Base-by-base conservation (phyloP, 2,797 vertebrate species). In the Hoplostethus atlanticus region DNA sequence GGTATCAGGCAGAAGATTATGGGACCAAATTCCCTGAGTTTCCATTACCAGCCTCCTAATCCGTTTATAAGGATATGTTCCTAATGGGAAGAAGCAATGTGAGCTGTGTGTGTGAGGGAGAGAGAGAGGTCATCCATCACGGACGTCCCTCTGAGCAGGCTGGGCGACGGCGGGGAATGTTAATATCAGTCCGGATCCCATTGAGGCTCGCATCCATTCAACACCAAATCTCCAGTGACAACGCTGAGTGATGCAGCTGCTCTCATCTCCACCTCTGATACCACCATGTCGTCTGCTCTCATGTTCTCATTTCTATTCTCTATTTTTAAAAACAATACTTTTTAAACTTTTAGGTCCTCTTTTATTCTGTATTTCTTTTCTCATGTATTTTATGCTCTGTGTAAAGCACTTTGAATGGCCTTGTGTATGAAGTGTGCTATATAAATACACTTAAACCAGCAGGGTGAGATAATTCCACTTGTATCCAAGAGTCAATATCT, bases 21-120 rank as follows among this genome's bases (percentile, higher is more conserved):
- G 64, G 72, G 58, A 50, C 47, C 48, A 4, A 68, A 70, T 84
- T 77, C 44, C 50, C 68, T 0, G 61, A 47, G 69, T 85, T 86
- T 85, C 89, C 84, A 88, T 93, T 86, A 86, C 74, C 34, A 5
- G 72, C 63, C 71, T 76, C 83, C 85, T 89, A 87, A 92, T 90
- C 87, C 60, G 40, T 84, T 86, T 87, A 76, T 87, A 80, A 77
- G 80, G 83, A 83, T 83, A 68, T 68, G 71, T 71, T 81, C 71
- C 83, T 86, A 83, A 91, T 87, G 84, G 80, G 77, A 72, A 44
- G 46, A 79, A 54, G 76, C 65, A 7, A 51, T 0, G 50, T 66
- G 78, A 40, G 60, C 38, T n/a, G 66, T 52, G 68, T 56, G 30
- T 16, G 59, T 11, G 71, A 38, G 36, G 21, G 38, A 44, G 38